These are phyloP conservation scores for Pteronura brasiliensis DNA, from an alignment of 2,113 vertebrate species.

Conservation along the genomic window DNA sequence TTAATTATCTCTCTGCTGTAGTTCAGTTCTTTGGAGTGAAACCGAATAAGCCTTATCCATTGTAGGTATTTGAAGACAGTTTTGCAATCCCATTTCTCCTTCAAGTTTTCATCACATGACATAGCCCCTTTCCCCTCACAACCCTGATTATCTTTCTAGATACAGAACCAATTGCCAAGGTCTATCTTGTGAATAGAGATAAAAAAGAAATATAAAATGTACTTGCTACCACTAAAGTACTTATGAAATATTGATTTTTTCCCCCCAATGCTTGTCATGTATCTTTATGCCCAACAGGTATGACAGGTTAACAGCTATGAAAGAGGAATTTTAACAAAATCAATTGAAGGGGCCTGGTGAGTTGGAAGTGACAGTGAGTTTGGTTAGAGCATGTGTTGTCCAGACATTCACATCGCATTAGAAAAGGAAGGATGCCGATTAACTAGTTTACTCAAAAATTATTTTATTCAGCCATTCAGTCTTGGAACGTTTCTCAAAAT, in stretches of 20 bases:
- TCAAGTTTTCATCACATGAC: background rate
- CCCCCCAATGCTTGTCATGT: background rate
- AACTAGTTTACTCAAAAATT: background rate
- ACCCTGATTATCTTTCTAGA: background rate
- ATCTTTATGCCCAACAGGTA: background rate
- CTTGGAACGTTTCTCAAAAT: background rate
- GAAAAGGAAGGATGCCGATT: background rate
- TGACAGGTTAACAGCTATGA: background rate
- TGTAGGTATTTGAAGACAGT: background rate
- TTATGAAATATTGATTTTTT: background rate
- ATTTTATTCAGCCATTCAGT: background rate
- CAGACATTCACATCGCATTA: background rate
- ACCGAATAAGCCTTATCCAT: background rate
- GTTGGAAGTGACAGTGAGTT: background rate
- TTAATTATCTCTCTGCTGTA: background rate
- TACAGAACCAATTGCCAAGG: background rate
- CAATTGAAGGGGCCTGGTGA: background rate
- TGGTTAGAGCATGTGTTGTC: background rate
- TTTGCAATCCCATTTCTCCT: background rate
- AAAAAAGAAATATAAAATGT: constrained; percentile 31
- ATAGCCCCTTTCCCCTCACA: background rate
- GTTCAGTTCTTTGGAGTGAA: background rate
- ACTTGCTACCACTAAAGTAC: background rate
- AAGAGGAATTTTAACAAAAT: constrained; percentile 14
- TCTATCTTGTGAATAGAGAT: background rate